Base-by-base conservation (phyloP, 2,113 vertebrate species). In the Sinosuthora webbiana region DNA sequence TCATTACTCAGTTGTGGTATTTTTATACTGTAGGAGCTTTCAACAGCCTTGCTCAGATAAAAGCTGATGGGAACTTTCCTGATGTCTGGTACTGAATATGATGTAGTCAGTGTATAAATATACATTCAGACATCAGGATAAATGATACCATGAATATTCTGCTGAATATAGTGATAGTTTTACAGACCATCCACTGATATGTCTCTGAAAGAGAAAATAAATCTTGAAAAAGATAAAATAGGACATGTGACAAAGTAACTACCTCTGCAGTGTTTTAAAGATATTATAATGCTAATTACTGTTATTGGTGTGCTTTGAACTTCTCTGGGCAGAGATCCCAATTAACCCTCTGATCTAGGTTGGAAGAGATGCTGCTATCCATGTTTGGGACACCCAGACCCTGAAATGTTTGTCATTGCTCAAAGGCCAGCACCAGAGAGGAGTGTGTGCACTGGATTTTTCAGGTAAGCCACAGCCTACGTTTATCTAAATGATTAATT, bases 391-490 rank as follows among this genome's bases (percentile, higher is more conserved):
- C 95, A 98, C 99, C 10, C 98, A 99, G 78, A 99, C 98, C 4
- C 97, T 99, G 78, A 99, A 99, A 95, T 99, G 99, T 97, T 95
- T 99, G 81, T 99, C 99, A 0, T 84, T 99, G 22, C 97, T 99
- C 73, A 99, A 98, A 96, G 99, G 99, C 71, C 98, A 99, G 44
- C 99, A 99, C 94, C 98, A 98, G 93, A 98, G 97, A 93, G 99
- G 99, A n/a, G 99, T 99, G n/a, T 99, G 99, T 78, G 98, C 99
- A 0, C 97, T 99, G 35, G 99, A 99, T 94, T 99, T 99, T 94
- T 99, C 99, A 97, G 99, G 99, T 99, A 89, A 95, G 93, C 17
- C 23, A 33, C 71, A 74, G 33, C 15, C 33, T n/a, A 2, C 4
- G 7, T 68, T 74, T 78, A 39, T 67, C 28, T 69, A 62, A 94